These are phyloP conservation scores for Sialia sialis DNA, from an alignment of 2,113 vertebrate genomes.

Conservation along the genomic window DNA sequence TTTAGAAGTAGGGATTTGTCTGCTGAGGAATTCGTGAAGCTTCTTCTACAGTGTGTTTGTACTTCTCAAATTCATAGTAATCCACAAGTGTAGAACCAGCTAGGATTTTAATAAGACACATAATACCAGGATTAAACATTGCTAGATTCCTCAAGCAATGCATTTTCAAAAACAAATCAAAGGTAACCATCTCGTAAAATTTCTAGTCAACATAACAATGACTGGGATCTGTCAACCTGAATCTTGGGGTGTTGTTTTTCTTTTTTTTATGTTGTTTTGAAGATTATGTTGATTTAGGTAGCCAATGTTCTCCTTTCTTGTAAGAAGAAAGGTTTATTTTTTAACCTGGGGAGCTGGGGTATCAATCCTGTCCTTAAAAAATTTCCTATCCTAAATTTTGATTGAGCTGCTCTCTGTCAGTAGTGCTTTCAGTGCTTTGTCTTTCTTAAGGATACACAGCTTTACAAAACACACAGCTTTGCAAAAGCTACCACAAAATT, in stretches of 20 bases:
- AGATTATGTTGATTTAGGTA: neutral
- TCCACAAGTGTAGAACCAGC: neutral
- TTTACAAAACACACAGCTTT: neutral
- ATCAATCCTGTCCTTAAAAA: neutral
- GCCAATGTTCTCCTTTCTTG: neutral
- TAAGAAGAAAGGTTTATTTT: neutral
- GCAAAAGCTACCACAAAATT: neutral
- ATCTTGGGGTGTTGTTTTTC: neutral
- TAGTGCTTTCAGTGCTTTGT: neutral
- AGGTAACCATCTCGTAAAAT: constrained; percentile 4
- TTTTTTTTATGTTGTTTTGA: neutral
- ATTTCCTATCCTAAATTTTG: neutral
- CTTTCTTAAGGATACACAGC: neutral
- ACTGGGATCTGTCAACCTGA: neutral
- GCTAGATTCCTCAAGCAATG: neutral
- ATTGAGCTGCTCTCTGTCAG: neutral
- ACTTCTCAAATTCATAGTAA: constrained; percentile 1
- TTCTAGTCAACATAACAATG: neutral
- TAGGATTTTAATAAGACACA: constrained; percentile 39
- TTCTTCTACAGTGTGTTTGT: neutral
- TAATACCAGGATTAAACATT: constrained; percentile 54
- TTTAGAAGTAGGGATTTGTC: constrained; percentile 41
- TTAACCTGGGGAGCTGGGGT: neutral
- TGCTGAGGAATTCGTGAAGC: neutral
- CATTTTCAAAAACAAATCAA: constrained; percentile 34